Evolutionary conservation across 2,797 vertebrate genomes (phyloP).

Genomic region (Presbytis comata): DNA sequence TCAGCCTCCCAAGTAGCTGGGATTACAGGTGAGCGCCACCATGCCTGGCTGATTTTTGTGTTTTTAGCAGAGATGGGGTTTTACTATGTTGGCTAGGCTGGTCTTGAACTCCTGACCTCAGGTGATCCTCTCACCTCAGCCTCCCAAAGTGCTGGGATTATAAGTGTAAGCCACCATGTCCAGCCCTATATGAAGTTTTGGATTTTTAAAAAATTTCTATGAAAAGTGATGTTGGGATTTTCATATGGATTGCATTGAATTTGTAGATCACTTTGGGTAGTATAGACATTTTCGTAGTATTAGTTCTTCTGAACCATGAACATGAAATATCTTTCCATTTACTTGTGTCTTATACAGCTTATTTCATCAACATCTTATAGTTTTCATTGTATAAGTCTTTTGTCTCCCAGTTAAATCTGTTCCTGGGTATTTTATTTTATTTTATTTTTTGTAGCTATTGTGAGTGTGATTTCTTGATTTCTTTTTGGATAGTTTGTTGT

Average conservation of each 20-base stretch:
- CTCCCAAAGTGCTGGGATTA: neutral
- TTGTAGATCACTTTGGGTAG: neutral
- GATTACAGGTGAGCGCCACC: neutral
- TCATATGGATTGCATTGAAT: neutral
- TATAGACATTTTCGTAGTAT: neutral
- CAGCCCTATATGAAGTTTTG: neutral
- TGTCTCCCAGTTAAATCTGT: neutral
- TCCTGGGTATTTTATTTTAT: neutral
- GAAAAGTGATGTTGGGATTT: neutral
- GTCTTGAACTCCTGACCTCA: neutral
- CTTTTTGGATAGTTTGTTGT: neutral
- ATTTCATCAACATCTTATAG: neutral
- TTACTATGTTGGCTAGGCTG: neutral
- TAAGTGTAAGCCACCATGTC: neutral
- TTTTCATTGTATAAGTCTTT: neutral
- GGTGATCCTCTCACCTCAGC: neutral
- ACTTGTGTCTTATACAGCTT: neutral
- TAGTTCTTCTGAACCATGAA: neutral
- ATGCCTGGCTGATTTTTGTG: neutral
- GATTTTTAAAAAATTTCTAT: neutral
- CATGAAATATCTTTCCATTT: neutral
- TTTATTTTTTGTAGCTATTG: neutral
- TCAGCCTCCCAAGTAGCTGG: neutral
- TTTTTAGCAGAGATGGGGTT: neutral
- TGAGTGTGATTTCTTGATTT: neutral